A percentile compares a stretch with the other conserved stretches of the same genome.
Conservation (phyloP, 2,113 vertebrate genomes). For the Oncorhynchus gorbuscha region DNA sequence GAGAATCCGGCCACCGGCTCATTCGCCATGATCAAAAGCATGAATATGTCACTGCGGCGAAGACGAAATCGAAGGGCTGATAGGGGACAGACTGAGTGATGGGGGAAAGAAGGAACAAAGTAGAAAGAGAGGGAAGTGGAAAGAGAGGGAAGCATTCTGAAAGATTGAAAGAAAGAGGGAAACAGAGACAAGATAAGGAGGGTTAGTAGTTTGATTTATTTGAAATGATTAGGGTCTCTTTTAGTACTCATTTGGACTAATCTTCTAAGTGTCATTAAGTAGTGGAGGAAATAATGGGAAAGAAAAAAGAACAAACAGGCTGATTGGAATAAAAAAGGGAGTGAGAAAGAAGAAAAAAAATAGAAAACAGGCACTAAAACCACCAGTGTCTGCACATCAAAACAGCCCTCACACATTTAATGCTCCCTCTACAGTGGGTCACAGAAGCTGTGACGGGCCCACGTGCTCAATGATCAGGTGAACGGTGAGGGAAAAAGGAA, state of each 20-base stretch:
- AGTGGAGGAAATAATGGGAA: no score
- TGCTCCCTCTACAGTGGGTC: not conserved
- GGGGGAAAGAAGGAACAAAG: not conserved
- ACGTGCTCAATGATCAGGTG: not conserved
- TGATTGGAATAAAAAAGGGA: not conserved
- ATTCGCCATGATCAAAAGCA: constrained; percentile 8
- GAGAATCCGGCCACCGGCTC: not conserved
- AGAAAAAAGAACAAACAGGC: not conserved
- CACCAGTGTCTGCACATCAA: not conserved
- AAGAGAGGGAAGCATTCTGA: not conserved
- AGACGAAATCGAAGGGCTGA: not conserved
- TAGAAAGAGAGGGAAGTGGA: not conserved
- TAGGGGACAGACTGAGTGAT: not conserved
- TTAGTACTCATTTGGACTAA: no score
- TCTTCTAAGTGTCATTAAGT: no score
- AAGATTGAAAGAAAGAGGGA: not conserved
- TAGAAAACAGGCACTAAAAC: not conserved
- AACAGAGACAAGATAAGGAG: not conserved
- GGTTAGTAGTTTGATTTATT: not conserved
- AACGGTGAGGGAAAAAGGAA: not conserved
- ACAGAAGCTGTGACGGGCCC: not conserved
- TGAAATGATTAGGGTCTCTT: no score
- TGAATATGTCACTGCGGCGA: not conserved
- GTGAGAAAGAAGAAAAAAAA: not conserved
- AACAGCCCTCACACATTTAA: not conserved